Conservation (phyloP, 2,113 vertebrate species). For the Oxyruncus cristatus region DNA sequence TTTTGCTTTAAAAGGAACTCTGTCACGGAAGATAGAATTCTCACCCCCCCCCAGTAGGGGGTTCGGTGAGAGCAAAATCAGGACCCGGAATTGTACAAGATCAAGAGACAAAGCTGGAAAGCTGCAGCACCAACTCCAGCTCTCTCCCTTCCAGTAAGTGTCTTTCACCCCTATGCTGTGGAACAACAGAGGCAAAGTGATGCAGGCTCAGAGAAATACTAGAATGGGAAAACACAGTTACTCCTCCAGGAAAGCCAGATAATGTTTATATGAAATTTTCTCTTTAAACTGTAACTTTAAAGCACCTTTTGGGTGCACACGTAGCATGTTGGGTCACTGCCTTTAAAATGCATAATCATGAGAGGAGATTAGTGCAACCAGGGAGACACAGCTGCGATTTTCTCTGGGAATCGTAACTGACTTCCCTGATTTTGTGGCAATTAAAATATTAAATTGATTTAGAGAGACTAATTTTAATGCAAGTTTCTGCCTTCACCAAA, state of each 20-base stretch:
- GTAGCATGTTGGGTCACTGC: neutral
- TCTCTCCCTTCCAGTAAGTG: neutral
- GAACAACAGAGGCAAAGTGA: neutral
- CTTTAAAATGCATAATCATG: neutral
- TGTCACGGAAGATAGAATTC: neutral
- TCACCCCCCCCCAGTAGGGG: neutral
- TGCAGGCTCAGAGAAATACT: neutral
- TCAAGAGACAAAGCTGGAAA: neutral
- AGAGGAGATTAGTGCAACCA: neutral
- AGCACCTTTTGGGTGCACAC: neutral
- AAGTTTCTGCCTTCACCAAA: neutral
- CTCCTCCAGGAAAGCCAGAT: neutral
- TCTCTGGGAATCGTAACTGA: neutral
- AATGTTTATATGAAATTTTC: neutral
- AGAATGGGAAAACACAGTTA: neutral
- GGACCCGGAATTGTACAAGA: neutral
- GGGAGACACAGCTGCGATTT: neutral
- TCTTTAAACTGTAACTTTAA: neutral
- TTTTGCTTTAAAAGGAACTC: neutral
- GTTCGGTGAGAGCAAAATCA: neutral
- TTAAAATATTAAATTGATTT: constrained; percentile 21
- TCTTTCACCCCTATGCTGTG: neutral
- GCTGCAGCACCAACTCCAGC: neutral
- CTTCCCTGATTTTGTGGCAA: neutral
- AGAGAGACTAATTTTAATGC: neutral